Base-by-base conservation (phyloP, 1,140 invertebrate genomes). In the Drosophila paulistorum region DNA sequence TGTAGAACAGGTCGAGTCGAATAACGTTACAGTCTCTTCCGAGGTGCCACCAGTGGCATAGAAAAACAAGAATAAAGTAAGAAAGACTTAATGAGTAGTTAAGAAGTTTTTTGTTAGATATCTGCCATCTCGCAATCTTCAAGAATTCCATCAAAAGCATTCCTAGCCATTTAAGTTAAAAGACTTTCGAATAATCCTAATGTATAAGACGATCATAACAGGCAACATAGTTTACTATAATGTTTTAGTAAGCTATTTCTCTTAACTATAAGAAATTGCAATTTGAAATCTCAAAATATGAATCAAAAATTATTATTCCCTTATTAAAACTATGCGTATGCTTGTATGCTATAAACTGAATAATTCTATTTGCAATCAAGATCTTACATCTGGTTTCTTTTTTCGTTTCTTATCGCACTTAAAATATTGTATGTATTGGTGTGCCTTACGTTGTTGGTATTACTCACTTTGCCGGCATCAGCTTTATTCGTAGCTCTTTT, bases 1-100 rank as follows among this genome's bases (percentile, higher is more conserved):
- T 83, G 90, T 84, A 84, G 90, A 91, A 84, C 90, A 90, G 80
- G 89, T 90, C 83, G 82, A 83, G 72, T 51, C 45, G 45, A 90
- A 90, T 78, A 84, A 79, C 80, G 85, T 89, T 89, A 71, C 86
- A 68, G 76, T 81, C 70, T 33, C 85, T 41, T 60, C 81, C 39
- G 78, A 87, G 54, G 61, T 81, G 54, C 77, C 74, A 63, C 84
- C 81, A 66, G 84, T 91, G 57, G 89, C 81, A 78, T 91, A 90
- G 65, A 87, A 61, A 42, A 61, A 10, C 26, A 37, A 33, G 63
- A 39, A 39, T n/a, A n/a, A 51, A 68, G 68, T 62, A 64, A 71
- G 30, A 71, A 78, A 74, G 67, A 55, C 73, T 42, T 74, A 74
- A 78, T 81, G 51, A 77, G 74, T 81, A 75, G 67, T 66, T 70